Evolutionary conservation across 2,888 invertebrate genomes (phyloP).

Genomic region (Clostera curtula): DNA sequence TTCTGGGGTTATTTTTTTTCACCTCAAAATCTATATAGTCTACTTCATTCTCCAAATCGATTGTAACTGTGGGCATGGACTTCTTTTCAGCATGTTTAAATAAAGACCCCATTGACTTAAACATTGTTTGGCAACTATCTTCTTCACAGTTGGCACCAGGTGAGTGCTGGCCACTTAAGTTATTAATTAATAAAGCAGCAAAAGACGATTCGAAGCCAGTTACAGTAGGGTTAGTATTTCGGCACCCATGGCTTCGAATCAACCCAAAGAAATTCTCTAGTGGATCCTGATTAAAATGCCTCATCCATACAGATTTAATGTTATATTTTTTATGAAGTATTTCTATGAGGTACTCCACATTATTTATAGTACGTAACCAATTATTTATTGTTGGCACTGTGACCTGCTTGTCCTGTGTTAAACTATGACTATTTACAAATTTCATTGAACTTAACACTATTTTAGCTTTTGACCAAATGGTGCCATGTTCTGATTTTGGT

Average conservation of each 20-base stretch:
- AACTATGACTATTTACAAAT: conserved; percentile 3
- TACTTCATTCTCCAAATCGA: too few relatives aligned
- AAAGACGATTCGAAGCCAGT: neutral
- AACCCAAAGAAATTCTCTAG: neutral
- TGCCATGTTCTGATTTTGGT: conserved; percentile 1
- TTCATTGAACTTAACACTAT: conserved; percentile 4
- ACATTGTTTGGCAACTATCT: too few relatives aligned
- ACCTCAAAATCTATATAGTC: too few relatives aligned
- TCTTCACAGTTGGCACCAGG: too few relatives aligned
- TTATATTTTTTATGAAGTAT: conserved; percentile 6
- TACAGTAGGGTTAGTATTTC: neutral
- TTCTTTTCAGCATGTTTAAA: too few relatives aligned
- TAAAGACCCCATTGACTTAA: too few relatives aligned
- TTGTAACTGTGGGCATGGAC: too few relatives aligned
- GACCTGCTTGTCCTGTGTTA: conserved; percentile 1
- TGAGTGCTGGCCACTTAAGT: too few relatives aligned
- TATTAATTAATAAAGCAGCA: too few relatives aligned
- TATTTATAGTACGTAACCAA: conserved; percentile 12
- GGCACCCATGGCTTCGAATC: neutral
- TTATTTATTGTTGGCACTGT: conserved; percentile 7
- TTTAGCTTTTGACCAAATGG: conserved; percentile 4
- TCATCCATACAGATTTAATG: conserved; percentile 1
- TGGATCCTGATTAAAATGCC: neutral
- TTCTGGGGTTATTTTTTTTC: too few relatives aligned
- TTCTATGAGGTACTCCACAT: conserved; percentile 6